Percentiles rank a stretch among this genome's conserved stretches.
Evolutionary conservation across 2,888 invertebrate species (phyloP).

Genomic region (Caradrina clavipalpis): DNA sequence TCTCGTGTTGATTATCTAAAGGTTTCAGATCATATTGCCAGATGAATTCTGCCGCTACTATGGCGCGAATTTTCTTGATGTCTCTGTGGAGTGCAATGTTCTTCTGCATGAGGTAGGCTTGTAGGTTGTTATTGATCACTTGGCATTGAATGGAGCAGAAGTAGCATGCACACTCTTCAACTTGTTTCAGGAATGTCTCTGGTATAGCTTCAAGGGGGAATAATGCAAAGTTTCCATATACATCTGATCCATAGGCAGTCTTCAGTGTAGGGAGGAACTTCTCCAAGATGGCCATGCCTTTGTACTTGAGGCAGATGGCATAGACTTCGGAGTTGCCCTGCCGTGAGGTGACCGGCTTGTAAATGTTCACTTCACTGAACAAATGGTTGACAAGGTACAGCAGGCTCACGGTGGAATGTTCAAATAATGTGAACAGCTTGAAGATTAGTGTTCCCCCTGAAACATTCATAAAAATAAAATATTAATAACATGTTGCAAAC

Average conservation of each 20-base stretch:
- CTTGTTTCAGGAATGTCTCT: conserved; percentile 91
- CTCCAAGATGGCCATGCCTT: conserved; percentile 82
- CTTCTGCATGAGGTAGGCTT: conserved; percentile 90
- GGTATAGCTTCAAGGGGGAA: conserved; percentile 92
- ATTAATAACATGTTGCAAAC: not conserved
- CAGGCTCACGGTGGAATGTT: conserved; percentile 94
- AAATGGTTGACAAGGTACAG: conserved; percentile 94
- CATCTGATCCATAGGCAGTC: conserved; percentile 83
- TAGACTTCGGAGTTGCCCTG: conserved; percentile 99
- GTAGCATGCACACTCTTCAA: conserved; percentile 92
- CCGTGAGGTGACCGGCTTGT: conserved; percentile 98
- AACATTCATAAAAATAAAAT: conserved; percentile 56
- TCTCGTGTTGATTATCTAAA: conserved; percentile 86
- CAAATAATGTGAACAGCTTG: conserved; percentile 98
- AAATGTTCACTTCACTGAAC: conserved; percentile 94
- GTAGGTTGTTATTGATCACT: conserved; percentile 93
- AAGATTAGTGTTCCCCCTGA: conserved; percentile 95
- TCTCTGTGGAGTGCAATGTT: conserved; percentile 80
- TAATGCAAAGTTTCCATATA: conserved; percentile 84
- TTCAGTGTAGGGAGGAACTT: conserved; percentile 85
- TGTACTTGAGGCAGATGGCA: conserved; percentile 93
- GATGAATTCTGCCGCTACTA: conserved; percentile 91
- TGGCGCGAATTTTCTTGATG: conserved; percentile 85
- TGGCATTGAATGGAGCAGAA: conserved; percentile 93
- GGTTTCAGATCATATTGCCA: conserved; percentile 90